Percentiles rank a stretch among this genome's conserved stretches.
These are phyloP conservation scores for Tauraco erythrolophus DNA, from an alignment of 2,113 vertebrate species.

Conservation along the genomic window DNA sequence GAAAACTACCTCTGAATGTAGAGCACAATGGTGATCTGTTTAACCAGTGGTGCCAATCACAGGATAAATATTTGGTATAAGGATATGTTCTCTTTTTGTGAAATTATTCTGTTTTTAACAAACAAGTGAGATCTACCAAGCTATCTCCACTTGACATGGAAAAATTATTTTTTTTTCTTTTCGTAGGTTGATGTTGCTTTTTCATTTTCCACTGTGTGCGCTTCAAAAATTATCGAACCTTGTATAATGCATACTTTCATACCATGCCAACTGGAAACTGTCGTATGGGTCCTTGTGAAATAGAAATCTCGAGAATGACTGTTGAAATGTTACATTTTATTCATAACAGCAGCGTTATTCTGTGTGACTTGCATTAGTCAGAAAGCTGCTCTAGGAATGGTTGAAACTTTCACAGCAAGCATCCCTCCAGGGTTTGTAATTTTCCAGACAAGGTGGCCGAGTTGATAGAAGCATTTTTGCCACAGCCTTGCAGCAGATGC, in stretches of 20 bases:
- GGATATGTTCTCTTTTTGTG: not conserved
- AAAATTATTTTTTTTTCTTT: not conserved
- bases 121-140: not conserved
- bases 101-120: not conserved
- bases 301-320: not conserved
- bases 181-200: not conserved
- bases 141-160: not conserved
- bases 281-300: not conserved
- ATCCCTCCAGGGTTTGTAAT: conserved; percentile 66
- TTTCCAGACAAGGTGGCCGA: conserved; percentile 69
- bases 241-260: too few species aligned
- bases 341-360: not conserved
- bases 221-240: not conserved
- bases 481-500: conserved; percentile 77
- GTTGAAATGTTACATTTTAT: not conserved
- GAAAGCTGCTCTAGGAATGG: not conserved
- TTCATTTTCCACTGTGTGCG: not conserved
- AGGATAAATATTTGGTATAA: not conserved
- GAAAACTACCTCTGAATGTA: not conserved
- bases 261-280: not conserved
- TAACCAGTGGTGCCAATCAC: not conserved
- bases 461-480: conserved; percentile 67
- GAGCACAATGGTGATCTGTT: not conserved
- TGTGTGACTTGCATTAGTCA: not conserved
- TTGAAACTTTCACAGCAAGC: conserved; percentile 1